phyloP scores from a whole-genome alignment of 2,888 invertebrate species.

The Trimorus sp. region DNA sequence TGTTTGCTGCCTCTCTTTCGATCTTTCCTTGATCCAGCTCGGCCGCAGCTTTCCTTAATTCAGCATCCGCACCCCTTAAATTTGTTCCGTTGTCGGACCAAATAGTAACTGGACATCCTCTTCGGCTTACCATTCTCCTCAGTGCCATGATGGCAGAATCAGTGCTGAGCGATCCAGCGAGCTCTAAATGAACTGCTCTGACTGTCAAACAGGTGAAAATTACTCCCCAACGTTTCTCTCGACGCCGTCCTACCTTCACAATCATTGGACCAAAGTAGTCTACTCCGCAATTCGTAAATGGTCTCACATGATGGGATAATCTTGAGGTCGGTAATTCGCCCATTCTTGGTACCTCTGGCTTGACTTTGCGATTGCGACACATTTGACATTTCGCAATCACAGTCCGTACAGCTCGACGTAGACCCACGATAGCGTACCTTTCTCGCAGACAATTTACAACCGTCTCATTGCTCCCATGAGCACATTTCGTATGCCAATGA shows the following conservation, averaged over 20 bases:
- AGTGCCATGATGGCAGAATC: slow-evolving; percentile 61
- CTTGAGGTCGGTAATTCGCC: not conserved
- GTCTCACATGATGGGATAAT: slow-evolving; percentile 1
- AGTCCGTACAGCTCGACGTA: not conserved
- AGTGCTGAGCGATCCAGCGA: slow-evolving; percentile 38
- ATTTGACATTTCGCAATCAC: not conserved
- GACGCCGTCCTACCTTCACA: not conserved
- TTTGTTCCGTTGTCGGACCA: slow-evolving; percentile 67
- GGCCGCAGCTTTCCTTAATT: not conserved
- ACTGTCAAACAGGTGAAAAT: slow-evolving; percentile 56
- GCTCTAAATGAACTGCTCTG: slow-evolving; percentile 63
- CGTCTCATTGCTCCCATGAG: not conserved
- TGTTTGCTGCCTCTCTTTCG: not conserved
- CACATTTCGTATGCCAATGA: not conserved
- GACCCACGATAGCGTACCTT: not conserved
- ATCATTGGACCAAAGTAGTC: slow-evolving; percentile 35
- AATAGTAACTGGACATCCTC: slow-evolving; percentile 13
- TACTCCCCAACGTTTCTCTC: slow-evolving; percentile 67
- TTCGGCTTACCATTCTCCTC: slow-evolving; percentile 36
- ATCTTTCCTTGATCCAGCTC: not conserved
- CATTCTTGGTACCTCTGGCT: not conserved
- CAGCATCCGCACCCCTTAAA: slow-evolving; percentile 18
- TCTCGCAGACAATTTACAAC: not conserved
- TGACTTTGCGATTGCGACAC: not conserved
- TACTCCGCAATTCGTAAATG: slow-evolving; percentile 21